Conservation (phyloP, 2,113 vertebrate species). For the Leptobrachium leishanense region DNA sequence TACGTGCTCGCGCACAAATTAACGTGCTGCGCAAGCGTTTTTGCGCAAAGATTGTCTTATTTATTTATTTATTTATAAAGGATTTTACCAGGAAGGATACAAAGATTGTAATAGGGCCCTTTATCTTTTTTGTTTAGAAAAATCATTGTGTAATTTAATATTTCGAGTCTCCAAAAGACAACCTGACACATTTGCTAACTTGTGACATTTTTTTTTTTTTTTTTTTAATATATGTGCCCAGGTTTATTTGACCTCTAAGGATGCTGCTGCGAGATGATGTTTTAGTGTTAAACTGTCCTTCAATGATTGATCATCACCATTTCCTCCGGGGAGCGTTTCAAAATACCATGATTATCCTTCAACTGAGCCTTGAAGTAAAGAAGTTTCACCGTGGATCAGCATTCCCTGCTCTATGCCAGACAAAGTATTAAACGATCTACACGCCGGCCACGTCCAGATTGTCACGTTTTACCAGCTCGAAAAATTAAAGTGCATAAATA, state of each 20-base stretch:
- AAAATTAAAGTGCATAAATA: too few species aligned
- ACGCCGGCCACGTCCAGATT: not conserved
- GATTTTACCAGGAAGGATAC: too few species aligned
- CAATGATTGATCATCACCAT: constrained; percentile 51
- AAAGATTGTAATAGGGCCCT: not conserved
- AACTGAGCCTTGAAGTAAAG: constrained; percentile 49
- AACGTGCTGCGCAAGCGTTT: too few species aligned
- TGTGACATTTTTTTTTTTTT: not conserved
- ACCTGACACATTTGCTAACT: constrained; percentile 37
- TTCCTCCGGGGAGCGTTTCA: constrained; percentile 48
- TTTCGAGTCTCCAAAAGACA: not conserved
- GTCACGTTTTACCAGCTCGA: not conserved
- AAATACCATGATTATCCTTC: constrained; percentile 53
- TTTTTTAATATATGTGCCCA: constrained; percentile 14
- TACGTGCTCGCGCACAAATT: too few species aligned
- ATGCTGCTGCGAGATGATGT: constrained; percentile 5
- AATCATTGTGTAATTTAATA: constrained; percentile 17
- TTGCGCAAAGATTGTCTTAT: too few species aligned
- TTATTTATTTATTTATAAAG: too few species aligned
- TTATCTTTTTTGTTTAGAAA: constrained; percentile 25
- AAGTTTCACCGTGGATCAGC: constrained; percentile 52
- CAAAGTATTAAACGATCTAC: not conserved
- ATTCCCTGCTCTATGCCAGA: constrained; percentile 27
- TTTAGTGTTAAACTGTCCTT: constrained; percentile 46
- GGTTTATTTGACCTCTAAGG: constrained; percentile 6